These are phyloP conservation scores for Lysandra coridon DNA, from an alignment of 2,888 invertebrate genomes.

Conservation along the genomic window DNA sequence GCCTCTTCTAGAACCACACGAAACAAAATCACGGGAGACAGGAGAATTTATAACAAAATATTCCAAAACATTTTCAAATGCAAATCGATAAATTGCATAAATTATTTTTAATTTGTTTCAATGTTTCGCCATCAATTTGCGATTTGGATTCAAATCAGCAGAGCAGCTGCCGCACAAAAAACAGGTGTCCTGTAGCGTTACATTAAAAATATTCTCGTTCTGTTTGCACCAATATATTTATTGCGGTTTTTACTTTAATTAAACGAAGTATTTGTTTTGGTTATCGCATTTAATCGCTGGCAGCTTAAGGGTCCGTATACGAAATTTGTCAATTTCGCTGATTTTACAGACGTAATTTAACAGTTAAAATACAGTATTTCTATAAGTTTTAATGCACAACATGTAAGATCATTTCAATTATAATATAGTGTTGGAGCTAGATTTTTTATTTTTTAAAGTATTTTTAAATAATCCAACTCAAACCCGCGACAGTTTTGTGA, in stretches of 20 bases:
- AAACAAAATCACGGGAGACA: too few species aligned
- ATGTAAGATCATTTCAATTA: too few species aligned
- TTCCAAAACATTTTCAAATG: background rate
- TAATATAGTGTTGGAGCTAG: too few species aligned
- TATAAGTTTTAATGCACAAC: too few species aligned
- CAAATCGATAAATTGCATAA: background rate
- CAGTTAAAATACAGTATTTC: too few species aligned
- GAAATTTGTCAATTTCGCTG: too few species aligned
- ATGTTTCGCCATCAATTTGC: slow-evolving; percentile 2
- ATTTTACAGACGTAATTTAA: too few species aligned
- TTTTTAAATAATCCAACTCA: too few species aligned
- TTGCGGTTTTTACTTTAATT: slow-evolving; percentile 6
- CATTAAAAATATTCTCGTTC: background rate
- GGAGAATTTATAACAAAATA: background rate
- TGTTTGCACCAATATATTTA: slow-evolving; percentile 6
- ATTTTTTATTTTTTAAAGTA: too few species aligned
- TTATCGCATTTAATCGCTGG: background rate
- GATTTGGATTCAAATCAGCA: slow-evolving; percentile 13
- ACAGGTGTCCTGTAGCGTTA: slow-evolving; percentile 8
- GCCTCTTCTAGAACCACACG: too few species aligned
- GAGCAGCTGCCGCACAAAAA: slow-evolving; percentile 22
- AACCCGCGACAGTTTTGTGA: too few species aligned
- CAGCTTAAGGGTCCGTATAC: background rate
- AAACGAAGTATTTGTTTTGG: slow-evolving; percentile 8
- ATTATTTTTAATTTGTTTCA: background rate